These are phyloP conservation scores for Oxycera nigricornis DNA, from an alignment of 2,888 invertebrate genomes.

Conservation along the genomic window DNA sequence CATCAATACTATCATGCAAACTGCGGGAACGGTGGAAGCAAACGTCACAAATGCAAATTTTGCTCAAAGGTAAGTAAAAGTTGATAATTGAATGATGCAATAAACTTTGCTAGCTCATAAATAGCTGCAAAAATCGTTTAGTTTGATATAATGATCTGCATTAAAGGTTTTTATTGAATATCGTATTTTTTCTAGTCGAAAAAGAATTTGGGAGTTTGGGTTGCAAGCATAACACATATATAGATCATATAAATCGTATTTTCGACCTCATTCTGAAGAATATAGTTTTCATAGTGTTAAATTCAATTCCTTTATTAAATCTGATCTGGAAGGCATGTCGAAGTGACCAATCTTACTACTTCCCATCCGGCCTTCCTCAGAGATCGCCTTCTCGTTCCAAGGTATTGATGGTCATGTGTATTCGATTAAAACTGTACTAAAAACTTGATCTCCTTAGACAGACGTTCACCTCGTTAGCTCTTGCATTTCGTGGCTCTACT, in stretches of 20 bases:
- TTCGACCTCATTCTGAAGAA: background rate
- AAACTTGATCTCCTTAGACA: too few relatives aligned
- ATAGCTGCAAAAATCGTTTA: background rate
- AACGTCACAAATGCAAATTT: conserved; percentile 63
- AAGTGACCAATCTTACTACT: too few relatives aligned
- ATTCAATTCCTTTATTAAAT: background rate
- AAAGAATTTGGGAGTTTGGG: background rate
- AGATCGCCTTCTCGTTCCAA: too few relatives aligned
- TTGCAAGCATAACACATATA: background rate
- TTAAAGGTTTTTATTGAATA: background rate
- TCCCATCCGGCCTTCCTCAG: too few relatives aligned
- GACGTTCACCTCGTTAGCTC: too few relatives aligned
- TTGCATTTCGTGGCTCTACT: too few relatives aligned
- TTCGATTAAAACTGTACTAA: too few relatives aligned
- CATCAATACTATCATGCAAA: conserved; percentile 72
- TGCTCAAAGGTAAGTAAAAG: conserved; percentile 55
- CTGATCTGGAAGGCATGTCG: too few relatives aligned
- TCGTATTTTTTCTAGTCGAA: background rate
- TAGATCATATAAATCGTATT: background rate
- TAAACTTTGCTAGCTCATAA: background rate
- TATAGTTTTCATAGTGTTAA: background rate
- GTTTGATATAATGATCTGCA: background rate
- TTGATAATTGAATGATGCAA: background rate
- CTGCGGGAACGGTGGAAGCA: conserved; percentile 64
- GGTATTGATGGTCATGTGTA: too few relatives aligned